phyloP scores from a whole-genome alignment of 2,797 vertebrate species.

The Harpagifer antarcticus region DNA sequence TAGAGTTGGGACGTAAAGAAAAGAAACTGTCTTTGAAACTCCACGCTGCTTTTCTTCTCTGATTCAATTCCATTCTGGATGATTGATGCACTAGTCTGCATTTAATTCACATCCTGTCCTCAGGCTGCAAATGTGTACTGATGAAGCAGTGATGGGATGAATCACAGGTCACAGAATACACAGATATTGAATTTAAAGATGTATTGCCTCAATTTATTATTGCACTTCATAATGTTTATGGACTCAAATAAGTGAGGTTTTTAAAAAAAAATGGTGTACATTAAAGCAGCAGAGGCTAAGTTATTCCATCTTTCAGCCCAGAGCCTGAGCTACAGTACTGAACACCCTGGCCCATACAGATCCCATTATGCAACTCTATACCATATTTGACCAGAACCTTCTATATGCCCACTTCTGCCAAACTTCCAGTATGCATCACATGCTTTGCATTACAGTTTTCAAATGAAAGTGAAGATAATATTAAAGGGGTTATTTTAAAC shows the following conservation, averaged over 20 bases:
- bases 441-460: not conserved
- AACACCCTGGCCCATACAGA: not conserved
- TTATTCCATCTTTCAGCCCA: not conserved
- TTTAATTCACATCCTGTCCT: slow-evolving; percentile 31
- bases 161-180: not conserved
- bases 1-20: not conserved
- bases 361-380: slow-evolving; percentile 4
- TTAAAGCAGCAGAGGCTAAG: not conserved
- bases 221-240: not conserved
- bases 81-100: slow-evolving; percentile 26
- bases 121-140: slow-evolving; percentile 33
- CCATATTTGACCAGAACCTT: not conserved
- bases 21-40: slow-evolving; percentile 5
- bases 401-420: not conserved
- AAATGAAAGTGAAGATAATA: not conserved
- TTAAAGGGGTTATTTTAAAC: not conserved
- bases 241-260: not conserved
- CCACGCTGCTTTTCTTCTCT: slow-evolving; percentile 10
- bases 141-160: slow-evolving; percentile 23
- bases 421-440: not conserved
- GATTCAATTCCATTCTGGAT: slow-evolving; percentile 7
- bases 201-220: not conserved
- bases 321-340: not conserved
- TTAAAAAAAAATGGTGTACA: not conserved
- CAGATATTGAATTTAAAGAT: slow-evolving; percentile 13